A percentile compares a stretch with the other conserved stretches of the same genome.
Conservation (phyloP, 1,140 invertebrate genomes). For the Bursaphelenchus mucronatus region DNA sequence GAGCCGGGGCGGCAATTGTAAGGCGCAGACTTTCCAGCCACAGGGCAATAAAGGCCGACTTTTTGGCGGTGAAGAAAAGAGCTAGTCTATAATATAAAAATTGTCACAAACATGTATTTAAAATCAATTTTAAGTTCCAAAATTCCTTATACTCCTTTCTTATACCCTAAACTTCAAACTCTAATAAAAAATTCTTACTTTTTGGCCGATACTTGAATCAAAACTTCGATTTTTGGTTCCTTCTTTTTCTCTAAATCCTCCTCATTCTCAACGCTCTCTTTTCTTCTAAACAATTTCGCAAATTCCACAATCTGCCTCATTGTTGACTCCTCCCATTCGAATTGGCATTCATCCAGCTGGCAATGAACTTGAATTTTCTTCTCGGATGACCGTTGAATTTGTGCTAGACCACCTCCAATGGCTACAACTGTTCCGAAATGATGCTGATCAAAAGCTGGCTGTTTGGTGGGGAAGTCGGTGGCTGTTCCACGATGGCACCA, state of each 20-base stretch:
- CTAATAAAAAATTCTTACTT: constrained; percentile 14
- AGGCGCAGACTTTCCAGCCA: constrained; percentile 21
- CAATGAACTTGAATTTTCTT: constrained; percentile 20
- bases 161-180: too few species aligned
- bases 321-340: constrained; percentile 44
- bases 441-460: constrained; percentile 23
- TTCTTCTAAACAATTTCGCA: constrained; percentile 22
- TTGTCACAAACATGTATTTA: too few species aligned
- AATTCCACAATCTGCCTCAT: constrained; percentile 33
- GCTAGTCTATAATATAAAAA: constrained; percentile 2
- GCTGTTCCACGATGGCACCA: constrained; percentile 37
- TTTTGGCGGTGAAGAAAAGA: constrained; percentile 36
- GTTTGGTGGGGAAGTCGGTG: neutral
- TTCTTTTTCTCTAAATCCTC: constrained; percentile 5
- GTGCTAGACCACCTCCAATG: constrained; percentile 35
- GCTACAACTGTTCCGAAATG: constrained; percentile 39
- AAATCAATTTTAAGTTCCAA: too few species aligned
- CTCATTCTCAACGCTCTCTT: neutral
- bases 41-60: constrained; percentile 35
- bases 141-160: too few species aligned
- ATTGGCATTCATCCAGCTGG: constrained; percentile 45
- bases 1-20: neutral
- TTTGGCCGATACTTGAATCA: constrained; percentile 27
- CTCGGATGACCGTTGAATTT: constrained; percentile 19
- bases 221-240: neutral